A percentile compares a stretch with the other conserved stretches of the same genome.
Conservation (phyloP, 2,113 vertebrate species). For the Platysteira castanea region DNA sequence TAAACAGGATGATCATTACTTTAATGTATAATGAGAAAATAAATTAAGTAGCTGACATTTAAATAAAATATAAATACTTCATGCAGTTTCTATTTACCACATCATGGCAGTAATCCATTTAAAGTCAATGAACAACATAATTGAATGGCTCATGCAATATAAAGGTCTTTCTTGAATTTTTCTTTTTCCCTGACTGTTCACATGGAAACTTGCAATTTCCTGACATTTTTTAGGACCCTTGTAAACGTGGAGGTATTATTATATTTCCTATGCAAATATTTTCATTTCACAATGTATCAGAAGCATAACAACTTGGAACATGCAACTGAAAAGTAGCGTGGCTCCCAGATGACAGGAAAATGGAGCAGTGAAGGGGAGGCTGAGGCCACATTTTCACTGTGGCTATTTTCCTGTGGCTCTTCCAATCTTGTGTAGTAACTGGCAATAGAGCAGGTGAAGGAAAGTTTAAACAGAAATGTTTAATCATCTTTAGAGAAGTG, state of each 20-base stretch:
- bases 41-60: constrained; percentile 62
- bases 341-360: background rate
- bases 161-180: background rate
- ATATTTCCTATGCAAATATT: background rate
- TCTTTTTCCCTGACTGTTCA: background rate
- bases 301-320: background rate
- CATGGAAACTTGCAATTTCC: background rate
- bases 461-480: background rate
- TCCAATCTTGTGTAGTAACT: background rate
- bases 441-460: background rate
- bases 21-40: constrained; percentile 57
- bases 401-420: background rate
- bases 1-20: constrained; percentile 56
- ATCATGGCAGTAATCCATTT: constrained; percentile 28
- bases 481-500: rapidly evolving
- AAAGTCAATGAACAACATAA: constrained; percentile 48
- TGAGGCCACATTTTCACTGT: background rate
- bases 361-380: background rate
- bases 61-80: constrained; percentile 64
- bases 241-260: background rate
- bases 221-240: background rate
- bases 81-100: constrained; percentile 61
- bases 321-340: rapidly evolving
- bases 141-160: background rate
- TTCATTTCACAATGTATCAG: background rate